phyloP scores from a whole-genome alignment of 2,888 invertebrate genomes.

The Xestia xanthographa region DNA sequence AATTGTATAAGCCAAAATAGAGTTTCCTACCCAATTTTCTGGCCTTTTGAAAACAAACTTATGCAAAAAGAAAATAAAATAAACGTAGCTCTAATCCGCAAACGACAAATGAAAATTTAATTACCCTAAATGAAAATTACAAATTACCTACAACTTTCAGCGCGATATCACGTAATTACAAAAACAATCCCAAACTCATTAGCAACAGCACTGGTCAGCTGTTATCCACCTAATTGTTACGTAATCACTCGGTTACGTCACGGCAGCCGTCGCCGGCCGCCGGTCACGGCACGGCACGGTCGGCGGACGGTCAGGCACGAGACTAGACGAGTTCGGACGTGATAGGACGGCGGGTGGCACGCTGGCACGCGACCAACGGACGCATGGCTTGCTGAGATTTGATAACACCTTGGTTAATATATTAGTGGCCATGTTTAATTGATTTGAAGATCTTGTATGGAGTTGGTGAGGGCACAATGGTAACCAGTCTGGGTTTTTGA shows the following conservation, averaged over 20 bases:
- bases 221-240: conserved; percentile 46
- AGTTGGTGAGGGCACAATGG: not conserved
- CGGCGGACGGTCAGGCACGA: conserved; percentile 38
- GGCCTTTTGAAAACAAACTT: not conserved
- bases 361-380: conserved; percentile 31
- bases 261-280: conserved; percentile 8
- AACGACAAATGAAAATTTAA: not conserved
- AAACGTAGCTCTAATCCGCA: not conserved
- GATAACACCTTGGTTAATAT: not conserved
- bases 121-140: conserved; percentile 4
- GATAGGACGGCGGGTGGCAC: conserved; percentile 13
- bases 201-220: not conserved
- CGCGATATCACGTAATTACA: conserved; percentile 20
- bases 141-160: conserved; percentile 4
- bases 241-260: conserved; percentile 47
- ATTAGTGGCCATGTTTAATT: not conserved
- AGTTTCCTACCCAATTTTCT: not conserved
- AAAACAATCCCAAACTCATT: conserved; percentile 37
- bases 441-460: not conserved
- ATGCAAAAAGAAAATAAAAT: not conserved
- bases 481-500: not conserved
- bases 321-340: conserved; percentile 22
- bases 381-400: not conserved
- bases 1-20: not conserved
- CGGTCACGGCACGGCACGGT: conserved; percentile 21